Base-by-base conservation (phyloP, 1,140 invertebrate species). In the Drosophila elegans region DNA sequence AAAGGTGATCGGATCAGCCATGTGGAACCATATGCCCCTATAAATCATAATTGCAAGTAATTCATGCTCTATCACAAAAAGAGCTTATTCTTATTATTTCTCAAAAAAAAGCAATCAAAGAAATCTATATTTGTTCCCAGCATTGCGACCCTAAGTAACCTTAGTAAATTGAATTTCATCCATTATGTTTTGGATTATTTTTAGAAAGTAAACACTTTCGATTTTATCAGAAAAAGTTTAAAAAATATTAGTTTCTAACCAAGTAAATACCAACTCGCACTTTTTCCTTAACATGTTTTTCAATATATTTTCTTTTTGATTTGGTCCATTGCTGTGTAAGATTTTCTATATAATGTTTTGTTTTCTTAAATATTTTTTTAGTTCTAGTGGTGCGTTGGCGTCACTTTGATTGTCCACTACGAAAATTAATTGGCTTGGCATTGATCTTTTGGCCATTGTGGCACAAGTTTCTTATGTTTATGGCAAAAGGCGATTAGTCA, bases 361-460 rank as follows among this genome's bases (percentile, higher is more conserved):
- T 71, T 53, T 56, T 29, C 11, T 45, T 39, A 39, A 46, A 39
- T 51, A 39, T 34, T 34, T 53, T 39, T 41, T 38, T 49, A 27
- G 4, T 52, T 62, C 57, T 73, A 21, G 11, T 42, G 5, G 7
- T 32, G 69, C 67, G 61, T 76, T 76, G 73, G 61, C 53, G 73
- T 75, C 49, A 29, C 54, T 29, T 73, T 73, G 71, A 68, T 74
- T 54, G 73, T 78, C 76, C 68, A 80, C 62, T 60, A 51, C 36
- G 77, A 68, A 27, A 89, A 84, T 84, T 80, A 89, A 88, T 89
- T 80, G 68, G 16, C 45, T 67, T 80, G 80, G 54, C 84, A 88
- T 89, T 89, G 84, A 89, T 84, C 68, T 88, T 73, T 53, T 83
- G 67, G 75, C 42, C 71, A 78, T 45, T 36, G 62, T 53, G 71